Evolutionary conservation across 2,888 invertebrate species (phyloP).

Genomic region (Eutolmus rufibarbis): DNA sequence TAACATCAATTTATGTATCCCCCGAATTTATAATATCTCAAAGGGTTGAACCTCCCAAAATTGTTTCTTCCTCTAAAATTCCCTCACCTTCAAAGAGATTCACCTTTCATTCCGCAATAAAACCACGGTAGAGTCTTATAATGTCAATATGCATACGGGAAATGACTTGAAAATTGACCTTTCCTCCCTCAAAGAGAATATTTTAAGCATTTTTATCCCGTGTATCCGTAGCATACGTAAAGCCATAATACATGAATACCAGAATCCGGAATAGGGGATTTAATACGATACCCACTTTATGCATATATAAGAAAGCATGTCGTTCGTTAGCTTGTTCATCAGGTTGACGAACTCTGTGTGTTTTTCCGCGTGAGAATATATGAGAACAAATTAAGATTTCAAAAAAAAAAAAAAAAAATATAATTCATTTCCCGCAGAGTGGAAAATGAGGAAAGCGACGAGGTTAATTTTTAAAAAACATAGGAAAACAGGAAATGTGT

Average conservation of each 20-base stretch:
- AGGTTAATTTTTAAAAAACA: not conserved
- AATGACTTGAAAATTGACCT: not conserved
- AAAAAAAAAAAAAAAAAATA: not conserved
- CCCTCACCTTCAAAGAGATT: not conserved
- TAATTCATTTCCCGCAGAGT: not conserved
- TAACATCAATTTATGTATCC: not conserved
- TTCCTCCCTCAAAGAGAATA: not conserved
- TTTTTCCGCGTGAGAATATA: not conserved
- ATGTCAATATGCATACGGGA: not conserved
- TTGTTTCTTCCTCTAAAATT: not conserved
- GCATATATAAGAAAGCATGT: not conserved
- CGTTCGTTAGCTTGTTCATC: not conserved
- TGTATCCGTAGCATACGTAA: not conserved
- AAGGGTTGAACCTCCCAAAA: not conserved
- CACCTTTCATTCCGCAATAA: not conserved
- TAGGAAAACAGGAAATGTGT: not conserved
- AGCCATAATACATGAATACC: not conserved
- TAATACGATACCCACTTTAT: not conserved
- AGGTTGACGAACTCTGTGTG: not conserved
- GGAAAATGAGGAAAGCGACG: not conserved
- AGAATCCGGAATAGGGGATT: not conserved
- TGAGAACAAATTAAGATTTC: not conserved
- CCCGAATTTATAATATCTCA: not conserved
- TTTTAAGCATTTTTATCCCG: not conserved
- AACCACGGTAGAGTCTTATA: not conserved